Conservation (phyloP, 2,113 vertebrate species). For the Colistium nudipinnis region DNA sequence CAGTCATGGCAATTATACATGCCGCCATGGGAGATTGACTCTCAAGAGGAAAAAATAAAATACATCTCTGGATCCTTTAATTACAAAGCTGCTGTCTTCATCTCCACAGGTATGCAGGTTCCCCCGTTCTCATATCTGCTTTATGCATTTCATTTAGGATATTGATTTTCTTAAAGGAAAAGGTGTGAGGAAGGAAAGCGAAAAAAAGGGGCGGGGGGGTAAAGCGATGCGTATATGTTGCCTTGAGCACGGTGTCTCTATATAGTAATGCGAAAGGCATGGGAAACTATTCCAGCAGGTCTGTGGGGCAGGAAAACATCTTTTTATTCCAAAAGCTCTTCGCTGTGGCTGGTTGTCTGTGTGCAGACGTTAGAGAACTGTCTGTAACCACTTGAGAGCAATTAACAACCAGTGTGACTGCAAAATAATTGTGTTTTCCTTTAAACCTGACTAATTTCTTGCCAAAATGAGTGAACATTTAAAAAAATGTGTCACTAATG, state of each 20-base stretch:
- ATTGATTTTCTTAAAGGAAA: background rate
- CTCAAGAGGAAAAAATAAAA: slow-evolving; percentile 44
- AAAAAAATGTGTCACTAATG: too few species aligned
- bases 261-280: slow-evolving; percentile 1
- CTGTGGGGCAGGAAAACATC: background rate
- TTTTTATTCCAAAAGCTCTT: background rate
- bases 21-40: slow-evolving; percentile 40
- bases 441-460: too few species aligned
- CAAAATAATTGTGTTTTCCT: too few species aligned
- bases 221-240: background rate
- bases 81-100: slow-evolving; percentile 47
- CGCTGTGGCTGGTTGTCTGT: background rate
- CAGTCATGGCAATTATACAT: slow-evolving; percentile 75
- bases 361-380: background rate
- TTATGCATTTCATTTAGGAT: slow-evolving; percentile 3
- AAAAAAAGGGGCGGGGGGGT: background rate
- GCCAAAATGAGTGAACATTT: too few species aligned
- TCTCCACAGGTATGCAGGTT: slow-evolving; percentile 16
- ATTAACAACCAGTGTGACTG: background rate
- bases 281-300: background rate
- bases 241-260: background rate
- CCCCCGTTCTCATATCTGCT: slow-evolving; percentile 27
- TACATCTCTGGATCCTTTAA: slow-evolving; percentile 38
- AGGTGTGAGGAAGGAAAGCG: background rate
- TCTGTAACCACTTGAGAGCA: background rate